Base-by-base conservation (phyloP, 1,140 invertebrate species). In the Drosophila orena region DNA sequence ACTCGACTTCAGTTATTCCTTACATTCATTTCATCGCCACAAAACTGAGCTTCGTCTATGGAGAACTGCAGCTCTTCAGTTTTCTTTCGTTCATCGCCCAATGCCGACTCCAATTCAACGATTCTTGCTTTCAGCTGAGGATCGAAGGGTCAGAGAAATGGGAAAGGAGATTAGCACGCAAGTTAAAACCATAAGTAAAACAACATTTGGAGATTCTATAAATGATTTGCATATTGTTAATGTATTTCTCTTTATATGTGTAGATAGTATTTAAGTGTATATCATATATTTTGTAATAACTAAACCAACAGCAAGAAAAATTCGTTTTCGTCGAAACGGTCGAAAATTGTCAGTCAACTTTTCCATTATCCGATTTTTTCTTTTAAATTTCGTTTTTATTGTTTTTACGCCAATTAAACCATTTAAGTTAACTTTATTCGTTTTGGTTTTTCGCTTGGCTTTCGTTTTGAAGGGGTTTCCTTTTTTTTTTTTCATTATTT, bases 61-160 rank as follows among this genome's bases (percentile, higher is more conserved):
- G 96, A 95, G 91, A 99, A 99, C 88, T 97, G 95, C 47, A 98
- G 93, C 92, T 99, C 98, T 93, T 99, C 98, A 11, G 96, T 94
- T 93, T 97, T 98, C 83, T 96, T 95, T 84, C 94, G 95, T 80
- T 98, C 97, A 77, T 98, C 97, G 71, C 98, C 97, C 71, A 98
- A 90, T 76, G 96, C 95, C 43, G 94, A 93, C 47, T 93, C 91
- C 20, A 98, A 76, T 35, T 90, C 68, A n/a, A 60, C 42, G 30
- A 92, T 79, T 30, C 77, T 76, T 50, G 77, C 62, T 46, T 91
- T 90, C 7, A 92, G 72, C 92, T 92, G 44, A 35, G 62, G 46
- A 38, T 35, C 43, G 44, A 50, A 54, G 35, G 20, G 35, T 43
- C 40, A 60, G 27, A 46, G 43, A 77, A 44, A 70, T 15, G 30